Conservation (phyloP, 2,797 vertebrate genomes). For the Sebastes wilsoni region DNA sequence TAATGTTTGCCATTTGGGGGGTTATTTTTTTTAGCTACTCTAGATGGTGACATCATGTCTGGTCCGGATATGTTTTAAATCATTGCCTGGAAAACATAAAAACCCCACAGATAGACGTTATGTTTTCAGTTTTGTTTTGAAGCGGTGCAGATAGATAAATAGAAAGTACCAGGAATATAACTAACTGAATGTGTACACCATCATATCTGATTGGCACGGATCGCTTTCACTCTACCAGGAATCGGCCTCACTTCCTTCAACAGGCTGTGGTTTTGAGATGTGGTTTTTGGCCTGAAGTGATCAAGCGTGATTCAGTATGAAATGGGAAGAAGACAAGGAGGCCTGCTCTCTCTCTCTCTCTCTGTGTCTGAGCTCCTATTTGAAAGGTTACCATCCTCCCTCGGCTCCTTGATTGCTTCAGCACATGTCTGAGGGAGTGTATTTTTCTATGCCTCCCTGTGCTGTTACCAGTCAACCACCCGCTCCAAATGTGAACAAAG, state of each 20-base stretch:
- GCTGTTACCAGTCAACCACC: conserved; percentile 51
- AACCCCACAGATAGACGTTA: background rate
- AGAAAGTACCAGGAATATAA: conserved; percentile 10
- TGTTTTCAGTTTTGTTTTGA: conserved; percentile 38
- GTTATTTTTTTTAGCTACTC: conserved; percentile 22
- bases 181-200: background rate
- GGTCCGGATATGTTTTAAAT: conserved; percentile 10
- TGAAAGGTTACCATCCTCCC: conserved; percentile 63
- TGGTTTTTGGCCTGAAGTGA: conserved; percentile 32
- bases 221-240: conserved; percentile 21
- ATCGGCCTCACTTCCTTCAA: conserved; percentile 28
- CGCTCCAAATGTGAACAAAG: conserved; percentile 55
- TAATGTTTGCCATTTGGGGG: conserved; percentile 24
- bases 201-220: conserved; percentile 49
- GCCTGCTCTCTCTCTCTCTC: background rate
- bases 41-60: conserved; percentile 65
- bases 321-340: conserved; percentile 38
- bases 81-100: background rate
- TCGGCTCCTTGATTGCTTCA: conserved; percentile 61
- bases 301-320: conserved; percentile 40
- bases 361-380: conserved; percentile 32
- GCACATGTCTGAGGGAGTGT: conserved; percentile 71
- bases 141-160: background rate
- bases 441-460: conserved; percentile 53
- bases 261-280: conserved; percentile 40